These are phyloP conservation scores for Artibeus lituratus DNA, from an alignment of 2,797 vertebrate species.

Conservation along the genomic window DNA sequence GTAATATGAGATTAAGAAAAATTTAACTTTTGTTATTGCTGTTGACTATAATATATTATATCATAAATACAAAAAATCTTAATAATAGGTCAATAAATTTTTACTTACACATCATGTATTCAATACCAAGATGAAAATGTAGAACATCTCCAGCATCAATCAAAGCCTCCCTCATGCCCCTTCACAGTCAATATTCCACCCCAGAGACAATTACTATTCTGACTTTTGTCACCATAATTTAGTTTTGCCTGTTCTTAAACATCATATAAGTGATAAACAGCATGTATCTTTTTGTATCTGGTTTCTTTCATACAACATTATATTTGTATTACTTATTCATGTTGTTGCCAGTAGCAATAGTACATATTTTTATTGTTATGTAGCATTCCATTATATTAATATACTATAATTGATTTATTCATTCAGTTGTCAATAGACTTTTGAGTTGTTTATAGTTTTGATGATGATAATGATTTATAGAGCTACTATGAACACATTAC, in stretches of 20 bases:
- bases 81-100: neutral
- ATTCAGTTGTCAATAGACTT: neutral
- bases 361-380: neutral
- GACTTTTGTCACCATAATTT: neutral
- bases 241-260: neutral
- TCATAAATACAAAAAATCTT: neutral
- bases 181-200: neutral
- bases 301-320: neutral
- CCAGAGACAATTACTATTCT: neutral
- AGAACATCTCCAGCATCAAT: neutral
- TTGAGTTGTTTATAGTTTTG: neutral
- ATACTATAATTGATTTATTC: neutral
- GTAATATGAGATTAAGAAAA: neutral
- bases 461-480: neutral
- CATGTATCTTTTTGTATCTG: neutral
- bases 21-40: neutral
- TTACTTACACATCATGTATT: neutral
- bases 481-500: neutral
- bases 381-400: neutral
- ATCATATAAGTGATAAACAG: neutral
- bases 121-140: neutral
- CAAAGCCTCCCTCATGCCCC: neutral
- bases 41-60: neutral
- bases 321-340: neutral
- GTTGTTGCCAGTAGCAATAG: neutral